phyloP scores from a whole-genome alignment of 2,888 invertebrate genomes.

The Cheilosia soror region DNA sequence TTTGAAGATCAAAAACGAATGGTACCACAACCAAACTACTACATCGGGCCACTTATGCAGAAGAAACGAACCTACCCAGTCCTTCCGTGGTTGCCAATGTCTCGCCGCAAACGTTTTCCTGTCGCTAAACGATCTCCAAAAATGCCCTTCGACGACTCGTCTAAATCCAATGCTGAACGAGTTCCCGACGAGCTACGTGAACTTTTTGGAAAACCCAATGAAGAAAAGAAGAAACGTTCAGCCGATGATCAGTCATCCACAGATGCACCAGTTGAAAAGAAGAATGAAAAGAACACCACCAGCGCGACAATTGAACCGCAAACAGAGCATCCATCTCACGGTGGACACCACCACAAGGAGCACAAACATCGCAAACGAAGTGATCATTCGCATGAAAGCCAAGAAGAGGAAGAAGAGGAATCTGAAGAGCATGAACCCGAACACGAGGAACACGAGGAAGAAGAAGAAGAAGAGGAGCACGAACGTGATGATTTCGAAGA shows the following conservation, averaged over 20 bases:
- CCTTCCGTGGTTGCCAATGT: slow-evolving; percentile 83
- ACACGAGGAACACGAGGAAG: slow-evolving; percentile 82
- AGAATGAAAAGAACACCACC: slow-evolving; percentile 55
- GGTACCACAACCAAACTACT: slow-evolving; percentile 79
- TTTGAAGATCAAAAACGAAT: slow-evolving; percentile 81
- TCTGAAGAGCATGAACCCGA: slow-evolving; percentile 81
- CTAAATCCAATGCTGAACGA: slow-evolving; percentile 87
- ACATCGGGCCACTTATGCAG: slow-evolving; percentile 80
- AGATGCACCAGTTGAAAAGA: slow-evolving; percentile 51
- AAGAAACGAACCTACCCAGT: slow-evolving; percentile 82
- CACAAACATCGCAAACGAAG: slow-evolving; percentile 81
- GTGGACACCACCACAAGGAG: slow-evolving; percentile 76
- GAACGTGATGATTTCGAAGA: slow-evolving; percentile 78
- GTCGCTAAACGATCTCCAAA: slow-evolving; percentile 88
- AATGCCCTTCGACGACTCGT: slow-evolving; percentile 79
- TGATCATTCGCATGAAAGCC: slow-evolving; percentile 78
- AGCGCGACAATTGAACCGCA: slow-evolving; percentile 77
- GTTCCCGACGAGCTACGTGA: slow-evolving; percentile 88
- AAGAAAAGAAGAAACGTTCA: slow-evolving; percentile 85
- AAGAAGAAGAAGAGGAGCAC: slow-evolving; percentile 79
- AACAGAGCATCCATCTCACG: slow-evolving; percentile 81
- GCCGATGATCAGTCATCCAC: slow-evolving; percentile 77
- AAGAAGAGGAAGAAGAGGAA: slow-evolving; percentile 79
- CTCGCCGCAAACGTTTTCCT: slow-evolving; percentile 86
- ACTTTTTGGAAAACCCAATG: slow-evolving; percentile 86